Percentiles rank a stretch among this genome's conserved stretches.
Evolutionary conservation across 1,140 invertebrate species (phyloP).

Genomic region (Drosophila melanica): DNA sequence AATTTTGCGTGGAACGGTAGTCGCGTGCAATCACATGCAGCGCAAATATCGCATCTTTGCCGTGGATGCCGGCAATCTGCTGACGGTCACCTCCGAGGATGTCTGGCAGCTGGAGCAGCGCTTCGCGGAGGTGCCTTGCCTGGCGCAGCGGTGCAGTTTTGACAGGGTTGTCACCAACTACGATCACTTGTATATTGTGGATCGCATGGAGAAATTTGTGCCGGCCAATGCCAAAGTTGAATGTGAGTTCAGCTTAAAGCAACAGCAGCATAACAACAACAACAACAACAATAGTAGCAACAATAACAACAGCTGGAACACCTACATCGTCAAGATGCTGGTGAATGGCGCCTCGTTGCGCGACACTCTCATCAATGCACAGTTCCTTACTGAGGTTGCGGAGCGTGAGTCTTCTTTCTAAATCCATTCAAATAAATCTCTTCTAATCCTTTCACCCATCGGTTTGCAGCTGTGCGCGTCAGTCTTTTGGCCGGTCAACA

Average conservation of each 20-base stretch:
- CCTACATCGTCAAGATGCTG: constrained; percentile 66
- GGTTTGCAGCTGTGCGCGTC: constrained; percentile 62
- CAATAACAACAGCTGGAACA: constrained; percentile 10
- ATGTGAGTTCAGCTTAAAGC: constrained; percentile 68
- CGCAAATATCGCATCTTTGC: constrained; percentile 87
- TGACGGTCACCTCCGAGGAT: constrained; percentile 86
- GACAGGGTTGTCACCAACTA: constrained; percentile 85
- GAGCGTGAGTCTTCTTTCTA: constrained; percentile 47
- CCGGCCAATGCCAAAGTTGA: constrained; percentile 65
- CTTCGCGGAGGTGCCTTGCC: constrained; percentile 88
- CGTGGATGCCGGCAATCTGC: constrained; percentile 90
- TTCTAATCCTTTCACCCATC: background rate
- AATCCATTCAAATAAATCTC: background rate
- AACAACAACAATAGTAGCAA: constrained; percentile 8
- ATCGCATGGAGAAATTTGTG: constrained; percentile 85
- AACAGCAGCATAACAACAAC: constrained; percentile 9
- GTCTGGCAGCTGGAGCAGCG: constrained; percentile 88
- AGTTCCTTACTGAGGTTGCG: constrained; percentile 63
- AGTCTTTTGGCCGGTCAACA: constrained; percentile 75
- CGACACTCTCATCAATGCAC: constrained; percentile 58
- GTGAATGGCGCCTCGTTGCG: constrained; percentile 67
- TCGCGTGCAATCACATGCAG: constrained; percentile 85
- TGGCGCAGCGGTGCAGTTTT: constrained; percentile 88
- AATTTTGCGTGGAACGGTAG: constrained; percentile 88
- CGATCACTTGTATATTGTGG: constrained; percentile 85